These are phyloP conservation scores for Lasioglossum zephyrum DNA, from an alignment of 2,888 invertebrate genomes.

Conservation along the genomic window DNA sequence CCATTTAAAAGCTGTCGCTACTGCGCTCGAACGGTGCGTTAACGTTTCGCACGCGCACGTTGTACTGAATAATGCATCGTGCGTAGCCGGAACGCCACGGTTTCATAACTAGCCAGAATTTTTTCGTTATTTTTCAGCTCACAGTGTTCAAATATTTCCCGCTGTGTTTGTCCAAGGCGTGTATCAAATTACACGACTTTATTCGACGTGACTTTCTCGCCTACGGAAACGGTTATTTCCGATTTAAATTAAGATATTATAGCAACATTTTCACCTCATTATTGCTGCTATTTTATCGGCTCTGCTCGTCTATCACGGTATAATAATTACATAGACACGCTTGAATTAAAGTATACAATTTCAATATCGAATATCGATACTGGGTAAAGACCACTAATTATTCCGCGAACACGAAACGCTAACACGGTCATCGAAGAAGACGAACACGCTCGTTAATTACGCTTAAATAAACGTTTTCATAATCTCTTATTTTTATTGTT, in stretches of 20 bases:
- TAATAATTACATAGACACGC: slow-evolving; percentile 3
- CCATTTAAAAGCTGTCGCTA: slow-evolving; percentile 45
- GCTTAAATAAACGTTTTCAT: not conserved
- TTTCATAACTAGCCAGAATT: slow-evolving; percentile 23
- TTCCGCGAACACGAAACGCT: not conserved
- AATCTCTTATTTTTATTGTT: not conserved
- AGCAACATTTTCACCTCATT: not conserved
- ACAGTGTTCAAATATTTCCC: not conserved
- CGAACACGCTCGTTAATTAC: not conserved
- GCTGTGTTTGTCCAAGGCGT: not conserved
- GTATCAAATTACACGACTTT: not conserved
- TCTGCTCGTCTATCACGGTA: not conserved
- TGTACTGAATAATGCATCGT: slow-evolving; percentile 52
- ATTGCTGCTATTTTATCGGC: not conserved
- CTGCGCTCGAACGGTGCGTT: slow-evolving; percentile 30
- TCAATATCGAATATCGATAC: not conserved
- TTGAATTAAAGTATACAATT: slow-evolving; percentile 5
- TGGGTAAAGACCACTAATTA: slow-evolving; percentile 3
- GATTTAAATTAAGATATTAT: not conserved
- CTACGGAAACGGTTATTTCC: not conserved
- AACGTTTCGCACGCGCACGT: slow-evolving; percentile 47
- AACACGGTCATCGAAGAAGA: not conserved
- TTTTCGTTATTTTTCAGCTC: slow-evolving; percentile 17
- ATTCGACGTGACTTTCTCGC: not conserved
- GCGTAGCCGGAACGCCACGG: slow-evolving; percentile 22